These are phyloP conservation scores for Zingel zingel DNA, from an alignment of 2,113 vertebrate genomes.

Conservation along the genomic window DNA sequence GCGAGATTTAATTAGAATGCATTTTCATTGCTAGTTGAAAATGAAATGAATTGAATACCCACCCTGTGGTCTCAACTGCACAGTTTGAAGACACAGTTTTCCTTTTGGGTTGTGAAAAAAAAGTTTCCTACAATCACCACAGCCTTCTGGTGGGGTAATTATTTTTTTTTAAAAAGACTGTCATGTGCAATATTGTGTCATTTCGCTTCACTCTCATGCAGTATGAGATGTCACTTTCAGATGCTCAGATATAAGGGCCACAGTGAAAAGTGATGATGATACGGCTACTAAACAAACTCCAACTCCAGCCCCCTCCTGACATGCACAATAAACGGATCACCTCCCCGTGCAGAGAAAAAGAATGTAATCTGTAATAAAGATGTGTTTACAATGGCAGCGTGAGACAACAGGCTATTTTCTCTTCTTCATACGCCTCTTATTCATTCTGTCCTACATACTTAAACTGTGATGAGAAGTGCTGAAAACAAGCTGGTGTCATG, in stretches of 20 bases:
- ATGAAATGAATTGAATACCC: constrained; percentile 31
- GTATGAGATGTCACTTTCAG: constrained; percentile 10
- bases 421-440: constrained; percentile 17
- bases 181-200: neutral
- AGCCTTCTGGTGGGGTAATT: constrained; percentile 34
- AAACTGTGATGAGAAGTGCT: constrained; percentile 31
- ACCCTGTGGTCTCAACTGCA: constrained; percentile 32
- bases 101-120: constrained; percentile 20
- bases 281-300: constrained; percentile 24
- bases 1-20: constrained; percentile 21
- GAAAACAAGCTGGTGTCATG: constrained; percentile 32
- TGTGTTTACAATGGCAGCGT: constrained; percentile 36
- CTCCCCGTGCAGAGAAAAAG: neutral
- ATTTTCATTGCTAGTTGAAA: constrained; percentile 26
- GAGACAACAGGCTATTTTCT: constrained; percentile 54
- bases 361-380: constrained; percentile 41
- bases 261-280: constrained; percentile 16
- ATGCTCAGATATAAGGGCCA: neutral
- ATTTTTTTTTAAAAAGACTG: constrained; percentile 31
- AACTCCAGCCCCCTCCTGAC: constrained; percentile 38
- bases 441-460: constrained; percentile 49
- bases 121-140: neutral
- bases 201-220: constrained; percentile 9
- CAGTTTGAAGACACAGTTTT: constrained; percentile 45
- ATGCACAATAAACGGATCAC: constrained; percentile 24